phyloP scores from a whole-genome alignment of 2,888 invertebrate genomes.

The Acleris laterana region DNA sequence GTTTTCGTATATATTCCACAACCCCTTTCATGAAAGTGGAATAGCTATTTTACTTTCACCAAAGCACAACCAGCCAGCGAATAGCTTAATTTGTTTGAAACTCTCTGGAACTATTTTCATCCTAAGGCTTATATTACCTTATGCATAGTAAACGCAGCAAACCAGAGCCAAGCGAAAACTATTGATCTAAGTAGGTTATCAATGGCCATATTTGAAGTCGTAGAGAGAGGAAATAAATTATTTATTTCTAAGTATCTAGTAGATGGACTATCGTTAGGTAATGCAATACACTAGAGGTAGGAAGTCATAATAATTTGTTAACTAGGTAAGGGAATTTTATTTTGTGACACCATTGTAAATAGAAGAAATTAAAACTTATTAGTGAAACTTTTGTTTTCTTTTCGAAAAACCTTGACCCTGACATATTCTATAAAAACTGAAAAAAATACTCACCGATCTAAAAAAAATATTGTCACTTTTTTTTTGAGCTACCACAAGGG shows the following conservation, averaged over 20 bases:
- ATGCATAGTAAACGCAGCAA: conserved; percentile 44
- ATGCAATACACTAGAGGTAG: conserved; percentile 49
- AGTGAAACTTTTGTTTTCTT: not conserved
- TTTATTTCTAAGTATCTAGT: conserved; percentile 58
- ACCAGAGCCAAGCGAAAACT: not conserved
- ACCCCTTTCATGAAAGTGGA: too few species aligned
- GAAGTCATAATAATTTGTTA: conserved; percentile 63
- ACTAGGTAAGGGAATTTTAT: conserved; percentile 51
- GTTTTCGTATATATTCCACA: too few species aligned
- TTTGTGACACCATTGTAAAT: conserved; percentile 68
- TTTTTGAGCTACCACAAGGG: too few species aligned
- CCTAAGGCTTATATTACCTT: conserved; percentile 42
- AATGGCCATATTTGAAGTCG: conserved; percentile 37
- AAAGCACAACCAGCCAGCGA: too few species aligned
- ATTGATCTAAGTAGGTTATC: conserved; percentile 30
- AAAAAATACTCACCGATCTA: too few species aligned
- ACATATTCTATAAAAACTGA: too few species aligned
- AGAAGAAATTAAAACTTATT: conserved; percentile 56
- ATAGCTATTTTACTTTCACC: too few species aligned
- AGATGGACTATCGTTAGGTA: conserved; percentile 44
- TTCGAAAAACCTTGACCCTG: not conserved
- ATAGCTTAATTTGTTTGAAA: too few species aligned
- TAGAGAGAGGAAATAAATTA: conserved; percentile 60
- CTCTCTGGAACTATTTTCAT: too few species aligned
- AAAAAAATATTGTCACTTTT: too few species aligned